phyloP scores from a whole-genome alignment of 2,797 vertebrate genomes.

The Galaxias olidus region DNA sequence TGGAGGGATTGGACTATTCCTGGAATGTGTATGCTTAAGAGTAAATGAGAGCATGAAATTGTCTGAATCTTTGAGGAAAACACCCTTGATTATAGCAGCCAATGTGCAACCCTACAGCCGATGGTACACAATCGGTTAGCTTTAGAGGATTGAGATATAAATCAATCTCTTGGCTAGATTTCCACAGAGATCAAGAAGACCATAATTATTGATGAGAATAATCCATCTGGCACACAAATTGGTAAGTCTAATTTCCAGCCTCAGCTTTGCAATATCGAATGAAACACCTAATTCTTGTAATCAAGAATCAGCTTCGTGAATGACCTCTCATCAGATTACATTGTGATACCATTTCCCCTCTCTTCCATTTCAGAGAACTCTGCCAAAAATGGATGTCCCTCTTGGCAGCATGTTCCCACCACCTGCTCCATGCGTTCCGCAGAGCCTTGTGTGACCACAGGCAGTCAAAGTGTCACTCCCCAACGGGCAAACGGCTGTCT shows the following conservation, averaged over 20 bases:
- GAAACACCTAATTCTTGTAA: constrained; percentile 28
- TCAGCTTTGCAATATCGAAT: constrained; percentile 11
- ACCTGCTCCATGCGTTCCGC: constrained; percentile 55
- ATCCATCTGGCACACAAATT: no score
- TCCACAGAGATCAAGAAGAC: constrained; percentile 28
- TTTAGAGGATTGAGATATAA: not conserved
- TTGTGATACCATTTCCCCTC: constrained; percentile 41
- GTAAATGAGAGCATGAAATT: no score
- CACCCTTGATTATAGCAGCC: no score
- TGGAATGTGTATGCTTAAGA: no score
- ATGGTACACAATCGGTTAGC: no score
- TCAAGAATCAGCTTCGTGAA: constrained; percentile 36
- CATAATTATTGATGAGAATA: constrained; percentile 22
- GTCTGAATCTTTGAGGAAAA: no score
- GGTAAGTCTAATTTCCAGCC: not conserved
- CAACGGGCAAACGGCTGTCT: constrained; percentile 57
- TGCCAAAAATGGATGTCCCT: constrained; percentile 48
- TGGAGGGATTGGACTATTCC: no score
- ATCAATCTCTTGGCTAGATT: constrained; percentile 11
- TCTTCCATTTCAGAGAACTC: constrained; percentile 32
- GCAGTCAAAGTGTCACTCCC: constrained; percentile 52
- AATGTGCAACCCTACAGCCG: no score
- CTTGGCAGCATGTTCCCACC: constrained; percentile 50
- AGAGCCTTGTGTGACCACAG: constrained; percentile 41
- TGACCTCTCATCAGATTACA: constrained; percentile 17